Percentiles rank a stretch among this genome's conserved stretches.
These are phyloP conservation scores for Champsocephalus esox DNA, from an alignment of 2,797 vertebrate species.

Conservation along the genomic window DNA sequence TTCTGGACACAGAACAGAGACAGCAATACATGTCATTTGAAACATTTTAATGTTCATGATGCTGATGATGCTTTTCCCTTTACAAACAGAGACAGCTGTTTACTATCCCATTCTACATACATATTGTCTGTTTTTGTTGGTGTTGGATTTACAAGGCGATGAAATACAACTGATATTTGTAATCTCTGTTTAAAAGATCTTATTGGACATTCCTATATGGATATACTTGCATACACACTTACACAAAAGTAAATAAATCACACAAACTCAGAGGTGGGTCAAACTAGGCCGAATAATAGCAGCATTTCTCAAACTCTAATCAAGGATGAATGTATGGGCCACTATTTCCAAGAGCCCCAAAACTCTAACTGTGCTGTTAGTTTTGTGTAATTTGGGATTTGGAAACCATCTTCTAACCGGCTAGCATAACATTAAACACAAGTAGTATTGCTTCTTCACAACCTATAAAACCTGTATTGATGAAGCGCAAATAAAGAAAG, in stretches of 20 bases:
- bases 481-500: neutral
- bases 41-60: neutral
- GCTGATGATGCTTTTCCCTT: neutral
- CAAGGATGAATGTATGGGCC: neutral
- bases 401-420: neutral
- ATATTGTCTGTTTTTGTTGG: neutral
- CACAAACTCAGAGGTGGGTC: neutral
- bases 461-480: neutral
- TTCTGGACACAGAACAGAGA: constrained; percentile 36
- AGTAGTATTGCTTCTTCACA: neutral
- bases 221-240: neutral
- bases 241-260: neutral
- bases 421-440: neutral
- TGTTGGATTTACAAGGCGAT: neutral
- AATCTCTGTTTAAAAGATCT: neutral
- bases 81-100: neutral
- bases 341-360: neutral
- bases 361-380: neutral
- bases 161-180: neutral
- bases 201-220: neutral
- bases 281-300: constrained; percentile 13
- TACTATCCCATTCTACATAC: neutral
- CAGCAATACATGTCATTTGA: too few relatives aligned
- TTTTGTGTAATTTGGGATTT: neutral
- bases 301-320: neutral